A percentile compares a stretch with the other conserved stretches of the same genome.
Evolutionary conservation across 2,888 invertebrate species (phyloP).

Genomic region (Eupithecia dodoneata): DNA sequence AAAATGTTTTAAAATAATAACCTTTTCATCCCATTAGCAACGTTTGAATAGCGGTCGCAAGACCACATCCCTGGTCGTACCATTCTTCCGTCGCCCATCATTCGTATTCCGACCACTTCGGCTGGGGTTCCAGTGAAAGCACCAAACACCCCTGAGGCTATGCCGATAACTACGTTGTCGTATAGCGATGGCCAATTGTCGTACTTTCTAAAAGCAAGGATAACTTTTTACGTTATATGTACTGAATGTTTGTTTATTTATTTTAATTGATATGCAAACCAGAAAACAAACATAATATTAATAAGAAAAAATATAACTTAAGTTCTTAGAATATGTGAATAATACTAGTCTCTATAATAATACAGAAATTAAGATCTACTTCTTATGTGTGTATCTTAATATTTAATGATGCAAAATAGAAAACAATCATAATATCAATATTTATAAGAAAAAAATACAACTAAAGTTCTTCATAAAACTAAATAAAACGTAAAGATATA

Average conservation of each 20-base stretch:
- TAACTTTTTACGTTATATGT: not conserved
- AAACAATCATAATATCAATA: too few species aligned
- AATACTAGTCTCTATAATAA: too few species aligned
- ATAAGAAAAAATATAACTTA: too few species aligned
- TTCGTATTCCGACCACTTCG: slow-evolving; percentile 95
- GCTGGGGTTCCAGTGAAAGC: slow-evolving; percentile 97
- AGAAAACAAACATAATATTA: too few species aligned
- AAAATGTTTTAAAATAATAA: not conserved
- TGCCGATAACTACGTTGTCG: slow-evolving; percentile 91
- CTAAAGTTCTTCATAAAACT: too few species aligned
- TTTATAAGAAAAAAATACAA: too few species aligned
- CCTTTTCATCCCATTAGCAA: not conserved
- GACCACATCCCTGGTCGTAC: not conserved
- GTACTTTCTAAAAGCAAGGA: slow-evolving; percentile 58
- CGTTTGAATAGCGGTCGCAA: slow-evolving; percentile 8
- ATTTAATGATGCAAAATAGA: too few species aligned
- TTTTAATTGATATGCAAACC: too few species aligned
- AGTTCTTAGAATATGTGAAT: too few species aligned
- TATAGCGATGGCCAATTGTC: slow-evolving; percentile 89
- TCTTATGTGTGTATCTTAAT: too few species aligned
- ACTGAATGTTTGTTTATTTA: too few species aligned
- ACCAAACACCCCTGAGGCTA: slow-evolving; percentile 91
- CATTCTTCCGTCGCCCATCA: slow-evolving; percentile 92
- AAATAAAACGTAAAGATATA: not conserved
- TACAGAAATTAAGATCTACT: too few species aligned